Conservation (phyloP, 1,140 invertebrate genomes). For the Hyphantria cunea region DNA sequence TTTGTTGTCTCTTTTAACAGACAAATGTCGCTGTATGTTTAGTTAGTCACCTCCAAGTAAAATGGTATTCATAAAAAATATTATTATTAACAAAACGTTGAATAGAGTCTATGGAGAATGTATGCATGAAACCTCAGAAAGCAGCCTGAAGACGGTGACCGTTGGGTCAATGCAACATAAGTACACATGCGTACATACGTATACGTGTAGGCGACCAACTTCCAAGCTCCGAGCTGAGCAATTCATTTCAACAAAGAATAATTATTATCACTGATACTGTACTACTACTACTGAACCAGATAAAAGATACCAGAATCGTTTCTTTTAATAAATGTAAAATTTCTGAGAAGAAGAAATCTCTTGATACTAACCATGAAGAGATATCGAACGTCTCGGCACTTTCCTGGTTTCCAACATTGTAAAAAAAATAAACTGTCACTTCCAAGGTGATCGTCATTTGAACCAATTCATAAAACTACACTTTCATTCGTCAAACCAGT, state of each 20-base stretch:
- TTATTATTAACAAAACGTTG: too few relatives aligned
- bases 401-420: slow-evolving; percentile 73
- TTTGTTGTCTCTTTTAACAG: neutral
- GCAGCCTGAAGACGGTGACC: slow-evolving; percentile 25
- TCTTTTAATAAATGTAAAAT: neutral
- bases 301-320: too few relatives aligned
- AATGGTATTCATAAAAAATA: too few relatives aligned
- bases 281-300: too few relatives aligned
- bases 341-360: slow-evolving; percentile 9
- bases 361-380: slow-evolving; percentile 64
- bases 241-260: neutral
- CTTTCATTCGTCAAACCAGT: slow-evolving; percentile 67
- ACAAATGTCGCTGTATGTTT: neutral
- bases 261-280: neutral
- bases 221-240: neutral
- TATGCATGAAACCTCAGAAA: slow-evolving; percentile 8
- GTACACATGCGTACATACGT: neutral
- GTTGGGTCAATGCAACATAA: slow-evolving; percentile 23
- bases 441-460: slow-evolving; percentile 54
- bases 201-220: neutral
- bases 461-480: slow-evolving; percentile 69
- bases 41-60: too few relatives aligned
- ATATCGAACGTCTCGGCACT: slow-evolving; percentile 67
- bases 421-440: slow-evolving; percentile 46
- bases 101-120: too few relatives aligned